These are phyloP conservation scores for Cryptus armator DNA, from an alignment of 2,888 invertebrate species.

Conservation along the genomic window DNA sequence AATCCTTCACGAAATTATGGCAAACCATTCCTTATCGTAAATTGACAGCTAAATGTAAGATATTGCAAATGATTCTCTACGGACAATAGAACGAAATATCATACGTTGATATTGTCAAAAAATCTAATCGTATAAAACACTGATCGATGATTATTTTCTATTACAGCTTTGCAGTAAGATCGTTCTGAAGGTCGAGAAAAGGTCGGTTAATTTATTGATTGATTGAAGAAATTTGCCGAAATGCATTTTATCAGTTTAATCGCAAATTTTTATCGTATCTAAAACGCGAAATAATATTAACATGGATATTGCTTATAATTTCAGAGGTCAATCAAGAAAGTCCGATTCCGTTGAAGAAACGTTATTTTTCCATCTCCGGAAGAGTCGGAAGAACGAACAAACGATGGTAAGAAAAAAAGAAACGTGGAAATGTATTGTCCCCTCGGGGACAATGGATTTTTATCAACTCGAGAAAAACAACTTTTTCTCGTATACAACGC, in stretches of 20 bases:
- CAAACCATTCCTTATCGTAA: background rate
- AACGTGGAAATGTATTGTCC: too few relatives aligned
- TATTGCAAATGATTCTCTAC: background rate
- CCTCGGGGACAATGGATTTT: background rate
- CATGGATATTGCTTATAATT: background rate
- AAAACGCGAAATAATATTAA: background rate
- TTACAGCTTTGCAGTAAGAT: constrained; percentile 13
- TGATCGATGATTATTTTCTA: constrained; percentile 6
- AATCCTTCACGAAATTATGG: background rate
- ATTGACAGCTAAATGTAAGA: background rate
- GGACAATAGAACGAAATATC: background rate
- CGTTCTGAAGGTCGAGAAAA: background rate
- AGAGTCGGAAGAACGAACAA: too few relatives aligned
- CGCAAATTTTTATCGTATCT: background rate
- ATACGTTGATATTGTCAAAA: constrained; percentile 8
- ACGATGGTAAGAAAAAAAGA: too few relatives aligned
- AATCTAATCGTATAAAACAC: constrained; percentile 1
- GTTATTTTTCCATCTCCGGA: too few relatives aligned
- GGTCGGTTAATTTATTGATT: background rate
- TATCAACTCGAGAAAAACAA: constrained; percentile 17
- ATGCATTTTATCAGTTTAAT: background rate
- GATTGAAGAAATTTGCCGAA: background rate
- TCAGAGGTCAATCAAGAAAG: constrained; percentile 16
- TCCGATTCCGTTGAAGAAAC: background rate
- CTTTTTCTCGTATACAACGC: constrained; percentile 18